Evolutionary conservation across 2,888 invertebrate species (phyloP), one percentile per base, ranked within the genome.

Genomic region (Apomyelois bistriatella): DNA sequence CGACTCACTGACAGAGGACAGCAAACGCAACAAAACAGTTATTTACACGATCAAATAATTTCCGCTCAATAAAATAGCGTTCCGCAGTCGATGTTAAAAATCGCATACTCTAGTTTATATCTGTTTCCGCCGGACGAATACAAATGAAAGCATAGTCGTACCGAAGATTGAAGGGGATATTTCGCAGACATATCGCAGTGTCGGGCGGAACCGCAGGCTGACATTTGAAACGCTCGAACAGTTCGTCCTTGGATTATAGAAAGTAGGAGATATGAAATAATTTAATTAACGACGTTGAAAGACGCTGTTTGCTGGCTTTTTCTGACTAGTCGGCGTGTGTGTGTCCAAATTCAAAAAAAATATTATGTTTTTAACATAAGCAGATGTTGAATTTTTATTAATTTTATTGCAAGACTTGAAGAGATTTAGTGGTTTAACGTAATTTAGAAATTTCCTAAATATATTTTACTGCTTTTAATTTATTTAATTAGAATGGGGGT

Each of bases 161-260:
- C 41, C 40, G 63, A 61, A 73, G 74, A 79, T 77, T 73, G 72
- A 76, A 73, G 67, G 67, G 73, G 73, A 74, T 74, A 66, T 72
- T 70, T 64, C 59, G 66, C 61, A 68, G 73, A 78, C 73, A 72
- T 72, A 81, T 76, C 62, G 68, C 60, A 54, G 66, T 58, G 68
- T 66, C 68, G 60, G 57, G 59, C 56, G 61, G 60, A 63, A 74
- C 75, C 72, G 67, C 72, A 54, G 60, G 65, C 74, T 76, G 79
- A 74, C 79, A 75, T 70, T 58, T 74, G 76, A 75, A 80, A 81
- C 76, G 74, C 74, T 68, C 72, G 79, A 79, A 80, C 77, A 79
- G 79, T 80, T 70, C 66, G 64, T 62, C 15, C n/a, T 10, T 15
- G 8, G 46, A n/a, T 35, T 16, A 32, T 1, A 5, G 32, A 46